A percentile compares a stretch with the other conserved stretches of the same genome.
These are phyloP conservation scores for Tokudaia muenninki DNA, from an alignment of 2,797 vertebrate genomes.

Conservation along the genomic window DNA sequence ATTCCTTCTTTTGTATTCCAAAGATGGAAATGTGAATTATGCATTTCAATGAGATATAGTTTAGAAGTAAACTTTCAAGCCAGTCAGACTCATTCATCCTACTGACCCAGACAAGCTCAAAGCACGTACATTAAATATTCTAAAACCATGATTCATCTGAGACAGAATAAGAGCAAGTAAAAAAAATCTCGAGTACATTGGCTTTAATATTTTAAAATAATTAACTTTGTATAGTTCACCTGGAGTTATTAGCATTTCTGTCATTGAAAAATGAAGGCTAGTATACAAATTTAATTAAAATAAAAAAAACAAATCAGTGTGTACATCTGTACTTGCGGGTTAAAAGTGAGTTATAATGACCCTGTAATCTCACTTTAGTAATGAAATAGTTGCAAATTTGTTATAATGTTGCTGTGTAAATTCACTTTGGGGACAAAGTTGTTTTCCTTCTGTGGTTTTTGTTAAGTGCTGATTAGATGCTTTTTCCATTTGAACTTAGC, in stretches of 20 bases:
- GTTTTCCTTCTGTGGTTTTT: conserved; percentile 1
- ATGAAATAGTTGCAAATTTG: background rate
- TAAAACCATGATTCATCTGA: background rate
- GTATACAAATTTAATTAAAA: background rate
- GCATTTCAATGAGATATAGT: background rate
- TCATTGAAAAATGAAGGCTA: background rate
- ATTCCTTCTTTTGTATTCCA: no score
- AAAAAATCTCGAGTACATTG: background rate
- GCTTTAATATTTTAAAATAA: conserved; percentile 6
- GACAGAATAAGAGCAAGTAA: background rate
- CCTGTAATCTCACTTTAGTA: background rate
- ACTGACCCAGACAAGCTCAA: background rate
- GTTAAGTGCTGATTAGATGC: conserved; percentile 37
- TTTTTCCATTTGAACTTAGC: conserved; percentile 59
- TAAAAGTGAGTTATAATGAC: background rate
- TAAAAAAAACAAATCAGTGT: background rate
- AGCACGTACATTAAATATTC: background rate
- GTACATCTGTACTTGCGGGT: background rate
- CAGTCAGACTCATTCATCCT: no score
- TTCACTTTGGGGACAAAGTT: background rate
- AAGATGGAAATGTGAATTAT: background rate
- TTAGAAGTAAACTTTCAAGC: no score
- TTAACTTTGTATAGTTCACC: background rate
- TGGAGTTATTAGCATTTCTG: conserved; percentile 13
- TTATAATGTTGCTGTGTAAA: background rate